Conservation (phyloP, 2,797 vertebrate genomes). For the Sebastes matsubarae region DNA sequence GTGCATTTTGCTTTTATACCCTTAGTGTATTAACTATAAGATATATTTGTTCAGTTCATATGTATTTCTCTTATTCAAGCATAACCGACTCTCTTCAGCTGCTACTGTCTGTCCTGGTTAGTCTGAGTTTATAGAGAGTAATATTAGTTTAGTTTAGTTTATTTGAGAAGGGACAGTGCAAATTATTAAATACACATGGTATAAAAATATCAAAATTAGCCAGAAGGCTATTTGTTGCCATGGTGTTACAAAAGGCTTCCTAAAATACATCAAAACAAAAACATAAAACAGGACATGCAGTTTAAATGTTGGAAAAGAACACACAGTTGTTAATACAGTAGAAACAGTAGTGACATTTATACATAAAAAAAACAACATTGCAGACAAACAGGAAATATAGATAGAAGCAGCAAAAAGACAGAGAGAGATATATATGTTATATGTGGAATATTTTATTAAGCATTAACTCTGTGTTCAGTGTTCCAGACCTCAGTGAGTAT, state of each 20-base stretch:
- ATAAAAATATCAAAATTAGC: too few relatives aligned
- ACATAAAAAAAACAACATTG: too few relatives aligned
- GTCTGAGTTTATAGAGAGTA: not conserved
- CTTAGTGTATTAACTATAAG: not conserved
- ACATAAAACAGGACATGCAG: too few relatives aligned
- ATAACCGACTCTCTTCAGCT: not conserved
- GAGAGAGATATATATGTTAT: not conserved
- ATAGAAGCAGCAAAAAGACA: not conserved
- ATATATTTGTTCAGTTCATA: not conserved
- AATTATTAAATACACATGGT: too few relatives aligned
- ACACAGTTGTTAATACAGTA: too few relatives aligned
- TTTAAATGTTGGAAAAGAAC: too few relatives aligned
- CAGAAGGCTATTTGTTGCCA: too few relatives aligned
- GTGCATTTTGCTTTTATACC: not conserved
- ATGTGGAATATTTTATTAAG: not conserved
- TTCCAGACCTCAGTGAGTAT: slow-evolving; percentile 93
- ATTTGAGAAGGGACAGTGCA: too few relatives aligned
- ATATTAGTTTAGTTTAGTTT: not conserved
- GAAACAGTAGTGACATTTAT: too few relatives aligned
- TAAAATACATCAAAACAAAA: too few relatives aligned
- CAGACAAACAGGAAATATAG: too few relatives aligned
- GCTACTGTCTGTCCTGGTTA: not conserved
- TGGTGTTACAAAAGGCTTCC: too few relatives aligned
- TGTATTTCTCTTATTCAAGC: not conserved
- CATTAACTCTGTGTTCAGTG: slow-evolving; percentile 73